These are phyloP conservation scores for Dendroctonus valens DNA, from an alignment of 1,140 invertebrate species.

Conservation along the genomic window DNA sequence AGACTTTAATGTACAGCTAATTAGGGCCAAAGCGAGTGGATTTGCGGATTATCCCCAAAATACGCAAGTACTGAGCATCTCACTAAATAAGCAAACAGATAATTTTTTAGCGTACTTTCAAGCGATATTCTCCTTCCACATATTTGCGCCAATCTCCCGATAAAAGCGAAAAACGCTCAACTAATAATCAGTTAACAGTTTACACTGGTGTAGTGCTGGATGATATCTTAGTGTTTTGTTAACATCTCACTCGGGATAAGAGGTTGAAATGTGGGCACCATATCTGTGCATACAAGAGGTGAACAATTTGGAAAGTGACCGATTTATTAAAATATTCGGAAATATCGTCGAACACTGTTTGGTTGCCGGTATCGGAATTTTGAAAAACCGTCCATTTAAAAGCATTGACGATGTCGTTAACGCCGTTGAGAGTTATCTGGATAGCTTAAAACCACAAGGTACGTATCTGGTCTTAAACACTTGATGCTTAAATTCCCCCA, in stretches of 20 bases:
- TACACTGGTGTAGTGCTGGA: background rate
- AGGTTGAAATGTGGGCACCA: constrained; percentile 20
- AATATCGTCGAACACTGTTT: constrained; percentile 65
- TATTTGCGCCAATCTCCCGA: too few species aligned
- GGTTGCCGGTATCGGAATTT: constrained; percentile 55
- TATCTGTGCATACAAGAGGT: constrained; percentile 50
- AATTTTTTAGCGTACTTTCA: too few species aligned
- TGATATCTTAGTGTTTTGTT: background rate
- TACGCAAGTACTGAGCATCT: too few species aligned
- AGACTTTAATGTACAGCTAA: too few species aligned
- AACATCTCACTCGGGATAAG: background rate
- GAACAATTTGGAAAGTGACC: constrained; percentile 55
- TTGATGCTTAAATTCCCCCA: background rate
- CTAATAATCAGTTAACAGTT: too few species aligned
- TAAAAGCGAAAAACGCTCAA: too few species aligned
- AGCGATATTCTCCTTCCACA: too few species aligned
- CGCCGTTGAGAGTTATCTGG: constrained; percentile 58
- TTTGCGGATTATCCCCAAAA: too few species aligned
- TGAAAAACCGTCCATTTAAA: constrained; percentile 57
- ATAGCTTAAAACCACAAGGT: constrained; percentile 57
- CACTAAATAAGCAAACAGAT: too few species aligned
- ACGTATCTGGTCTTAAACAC: constrained; percentile 27
- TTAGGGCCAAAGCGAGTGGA: too few species aligned
- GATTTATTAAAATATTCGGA: constrained; percentile 61
- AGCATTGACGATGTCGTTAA: constrained; percentile 54